Base-by-base conservation (phyloP, 2,888 invertebrate species). In the Panopea generosa region DNA sequence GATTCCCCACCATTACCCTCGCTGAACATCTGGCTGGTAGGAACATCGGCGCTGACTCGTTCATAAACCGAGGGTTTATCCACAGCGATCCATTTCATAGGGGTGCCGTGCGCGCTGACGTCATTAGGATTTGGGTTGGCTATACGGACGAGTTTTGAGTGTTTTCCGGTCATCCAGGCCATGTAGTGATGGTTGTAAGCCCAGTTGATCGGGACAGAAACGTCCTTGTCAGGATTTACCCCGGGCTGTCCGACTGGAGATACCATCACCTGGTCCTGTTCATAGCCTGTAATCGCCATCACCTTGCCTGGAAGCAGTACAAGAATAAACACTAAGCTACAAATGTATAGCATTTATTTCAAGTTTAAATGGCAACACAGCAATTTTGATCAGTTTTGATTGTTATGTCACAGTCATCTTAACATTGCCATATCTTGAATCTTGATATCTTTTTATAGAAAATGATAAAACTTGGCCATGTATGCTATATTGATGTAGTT, bases 231-330 rank as follows among this genome's bases (percentile, higher is more conserved):
- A 4, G 78, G 78, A 50, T 79, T 79, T 26, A 75, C 63, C 2
- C 78, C 78, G 14, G 78, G 78, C 33, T 79, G 38, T 18, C 75
- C 78, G 3, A 52, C 50, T 43, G 78, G 78, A n/a, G 59, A 45
- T n/a, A 79, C 78, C 78, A 79, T 79, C 2, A 79, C 78, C 61
- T 79, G 78, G 56, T 79, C 78, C 40, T 79, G 74, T 33, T 79
- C 78, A 29, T 79, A 79, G 0, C 78, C 78, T 1, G 75, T 75
- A 33, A 79, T 79, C 2, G 78, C 78, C 75, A 79, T 65, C 3
- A 79, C 78, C 33, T 79, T 79, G 9, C 78, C 78, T 79, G n/a
- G n/a, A n/a, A n/a, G n/a, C n/a, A n/a, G n/a, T n/a, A n/a, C n/a
- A n/a, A n/a, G n/a, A 20, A 50, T 62, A 50, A 18, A 55, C 6